Evolutionary conservation across 2,113 vertebrate species (phyloP), one percentile per base, ranked within the genome.

Genomic region (Cranoglanis bouderius): DNA sequence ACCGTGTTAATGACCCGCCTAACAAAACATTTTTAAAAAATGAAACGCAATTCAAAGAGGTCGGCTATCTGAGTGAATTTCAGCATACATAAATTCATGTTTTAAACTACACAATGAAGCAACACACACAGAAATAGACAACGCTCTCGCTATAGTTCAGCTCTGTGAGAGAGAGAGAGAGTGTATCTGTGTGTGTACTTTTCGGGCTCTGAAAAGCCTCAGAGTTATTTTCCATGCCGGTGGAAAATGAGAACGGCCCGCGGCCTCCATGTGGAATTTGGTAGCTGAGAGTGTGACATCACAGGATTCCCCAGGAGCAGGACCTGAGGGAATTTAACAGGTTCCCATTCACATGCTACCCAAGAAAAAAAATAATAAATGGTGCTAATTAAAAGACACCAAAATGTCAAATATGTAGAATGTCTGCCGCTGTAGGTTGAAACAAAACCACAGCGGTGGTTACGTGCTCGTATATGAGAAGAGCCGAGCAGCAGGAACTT

Each of bases 251-350:
- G 81, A 84, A 6, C 24, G 21, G 46, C 67, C 55, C 53, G 2
- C 24, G 63, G 70, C 67, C 86, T 55, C 87, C 21, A 46, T 88
- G 82, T 59, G 70, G 81, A 88, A 84, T 84, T 84, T n/a, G 19
- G 53, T 75, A 72, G 14, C 55, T 38, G n/a, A 6, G 43, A 74
- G 32, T 49, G 81, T 51, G 67, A 84, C 53, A 49, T 75, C 38
- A 57, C 57, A 40, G 29, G 38, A 78, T 57, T 59, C 63, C 67
- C 61, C 29, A 13, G 29, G 16, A 51, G 61, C 43, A 16, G 82
- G 14, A 84, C 82, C 18, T 0, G 38, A 46, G 35, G 59, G 83
- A 85, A 53, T 72, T 13, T 35, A 14, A 70, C 12, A 85, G 21
- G 46, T 72, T 53, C 19, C 55, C 18, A 26, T 65, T 53, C 84